Evolutionary conservation across 2,113 vertebrate genomes (phyloP), one percentile per base, ranked within the genome.

Genomic region (Stegostoma tigrinum): DNA sequence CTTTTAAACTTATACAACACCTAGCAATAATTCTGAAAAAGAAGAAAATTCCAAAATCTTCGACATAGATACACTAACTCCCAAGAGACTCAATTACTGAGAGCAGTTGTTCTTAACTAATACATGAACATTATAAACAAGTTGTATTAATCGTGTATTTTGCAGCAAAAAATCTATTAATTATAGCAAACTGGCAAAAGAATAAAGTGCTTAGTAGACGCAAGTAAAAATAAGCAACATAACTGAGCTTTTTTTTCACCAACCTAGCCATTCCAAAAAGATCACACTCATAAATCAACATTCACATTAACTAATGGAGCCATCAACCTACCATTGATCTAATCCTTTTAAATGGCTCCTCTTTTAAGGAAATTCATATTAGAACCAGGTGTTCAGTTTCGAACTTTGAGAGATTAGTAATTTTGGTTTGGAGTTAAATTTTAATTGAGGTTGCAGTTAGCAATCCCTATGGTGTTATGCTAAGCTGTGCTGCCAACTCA

Each of bases 31-130:
- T 75, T 72, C 45, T 95, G 68, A 72, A 66, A 64, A 67, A 61
- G 30, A 67, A 70, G 91, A 94, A 94, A 95, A 30, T n/a, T 48
- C 42, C 3, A 72, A 66, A 72, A 38, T 61, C 34, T 34, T 61
- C 52, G 64, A 27, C 27, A 34, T 14, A 52, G 42, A 45, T 72
- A 72, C 19, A 27, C 66, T 24, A 45, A 75, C 66, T 75, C 94
- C 94, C 94, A 95, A 70, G 34, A 48, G 68, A 42, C 68, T 72
- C 75, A 95, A 95, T 75, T 95, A 95, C 94, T 15, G 8, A 52
- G 68, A 52, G 3, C 42, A 17, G 23, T 95, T 72, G 94, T 95
- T 95, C 67, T 75, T 45, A 95, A 95, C 94, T 34, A 52, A 95
- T 75, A 75, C 72, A 52, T 95, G 52, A 94, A 72, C 21, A 94